phyloP scores from a whole-genome alignment of 2,797 vertebrate genomes.

The Notolabrus celidotus region DNA sequence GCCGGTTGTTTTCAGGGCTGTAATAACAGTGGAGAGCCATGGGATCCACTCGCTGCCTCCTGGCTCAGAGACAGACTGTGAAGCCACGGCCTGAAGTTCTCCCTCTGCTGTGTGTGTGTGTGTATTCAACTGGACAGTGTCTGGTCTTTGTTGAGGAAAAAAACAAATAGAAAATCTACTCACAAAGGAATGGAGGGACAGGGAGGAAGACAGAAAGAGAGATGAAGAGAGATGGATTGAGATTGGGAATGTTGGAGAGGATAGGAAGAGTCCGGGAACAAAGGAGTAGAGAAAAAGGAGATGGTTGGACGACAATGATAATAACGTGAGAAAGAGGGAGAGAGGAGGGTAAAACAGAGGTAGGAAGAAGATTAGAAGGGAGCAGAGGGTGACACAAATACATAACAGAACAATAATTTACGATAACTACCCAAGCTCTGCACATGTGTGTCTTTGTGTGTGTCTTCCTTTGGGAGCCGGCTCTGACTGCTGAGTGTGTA shows the following conservation, averaged over 20 bases:
- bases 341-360: slow-evolving; percentile 1
- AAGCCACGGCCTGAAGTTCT: slow-evolving; percentile 57
- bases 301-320: slow-evolving; percentile 3
- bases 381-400: slow-evolving; percentile 8
- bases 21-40: slow-evolving; percentile 67
- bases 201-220: slow-evolving; percentile 18
- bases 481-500: slow-evolving; percentile 62
- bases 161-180: slow-evolving; percentile 78
- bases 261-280: not conserved
- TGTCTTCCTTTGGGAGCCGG: slow-evolving; percentile 58
- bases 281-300: not conserved
- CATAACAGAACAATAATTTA: not conserved
- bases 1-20: slow-evolving; percentile 70
- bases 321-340: not conserved
- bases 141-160: slow-evolving; percentile 69
- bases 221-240: slow-evolving; percentile 1
- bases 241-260: slow-evolving; percentile 26
- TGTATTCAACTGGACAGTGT: slow-evolving; percentile 42
- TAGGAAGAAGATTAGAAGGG: not conserved
- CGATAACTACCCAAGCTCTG: not conserved
- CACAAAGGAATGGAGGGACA: slow-evolving; percentile 54
- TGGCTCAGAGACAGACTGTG: slow-evolving; percentile 24
- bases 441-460: slow-evolving; percentile 9
- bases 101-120: slow-evolving; percentile 52
- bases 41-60: slow-evolving; percentile 51